A percentile compares a stretch with the other conserved stretches of the same genome.
phyloP scores from a whole-genome alignment of 92 coral and sea anemone genomes.

The Parazoanthus atlanticus region DNA sequence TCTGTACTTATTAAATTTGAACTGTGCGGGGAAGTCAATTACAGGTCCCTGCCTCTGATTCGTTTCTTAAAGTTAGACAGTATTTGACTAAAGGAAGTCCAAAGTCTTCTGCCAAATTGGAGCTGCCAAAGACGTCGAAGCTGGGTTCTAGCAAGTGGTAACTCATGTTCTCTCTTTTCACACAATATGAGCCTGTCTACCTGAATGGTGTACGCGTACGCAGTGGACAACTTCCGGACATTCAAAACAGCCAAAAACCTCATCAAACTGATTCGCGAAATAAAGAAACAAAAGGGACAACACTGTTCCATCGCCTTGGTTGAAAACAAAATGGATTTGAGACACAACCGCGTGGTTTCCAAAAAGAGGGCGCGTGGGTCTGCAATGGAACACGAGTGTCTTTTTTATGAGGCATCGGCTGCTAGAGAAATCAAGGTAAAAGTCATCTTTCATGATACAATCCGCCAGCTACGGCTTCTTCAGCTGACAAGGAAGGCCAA shows the following conservation, averaged over 20 bases:
- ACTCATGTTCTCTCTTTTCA: not conserved
- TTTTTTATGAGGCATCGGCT: constrained; percentile 82
- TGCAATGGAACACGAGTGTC: constrained; percentile 82
- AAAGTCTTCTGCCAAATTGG: too few relatives aligned
- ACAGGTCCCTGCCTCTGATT: too few relatives aligned
- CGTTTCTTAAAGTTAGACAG: too few relatives aligned
- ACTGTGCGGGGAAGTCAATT: too few relatives aligned
- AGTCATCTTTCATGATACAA: constrained; percentile 75
- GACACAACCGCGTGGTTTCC: constrained; percentile 74
- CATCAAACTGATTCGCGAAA: constrained; percentile 82
- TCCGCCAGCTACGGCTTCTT: constrained; percentile 72
- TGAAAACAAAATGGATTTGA: constrained; percentile 84
- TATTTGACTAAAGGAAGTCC: too few relatives aligned
- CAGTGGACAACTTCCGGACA: constrained; percentile 79
- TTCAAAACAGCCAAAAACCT: constrained; percentile 87
- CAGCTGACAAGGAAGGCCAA: constrained; percentile 68
- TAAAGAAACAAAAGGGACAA: constrained; percentile 77
- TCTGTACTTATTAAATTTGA: too few relatives aligned
- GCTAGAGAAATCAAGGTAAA: constrained; percentile 78
- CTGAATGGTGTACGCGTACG: constrained; percentile 80
- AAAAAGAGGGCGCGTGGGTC: constrained; percentile 73
- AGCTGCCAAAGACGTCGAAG: too few relatives aligned
- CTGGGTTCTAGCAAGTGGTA: too few relatives aligned
- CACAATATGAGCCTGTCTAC: constrained; percentile 85
- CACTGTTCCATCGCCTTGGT: constrained; percentile 76